Conservation (phyloP, 1,140 invertebrate species). For the Spodoptera litura region DNA sequence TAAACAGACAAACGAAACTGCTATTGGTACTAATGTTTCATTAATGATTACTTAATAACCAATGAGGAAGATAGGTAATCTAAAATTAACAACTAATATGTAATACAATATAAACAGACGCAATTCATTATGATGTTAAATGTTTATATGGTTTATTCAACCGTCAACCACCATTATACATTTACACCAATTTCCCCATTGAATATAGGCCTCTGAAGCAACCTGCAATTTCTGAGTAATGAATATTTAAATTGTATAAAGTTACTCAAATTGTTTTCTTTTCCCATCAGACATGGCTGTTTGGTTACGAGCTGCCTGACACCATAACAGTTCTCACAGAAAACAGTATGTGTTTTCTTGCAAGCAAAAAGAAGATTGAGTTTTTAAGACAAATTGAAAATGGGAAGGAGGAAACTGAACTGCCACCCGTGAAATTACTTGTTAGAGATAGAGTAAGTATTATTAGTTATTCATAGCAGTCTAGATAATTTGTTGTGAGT, state of each 20-base stretch:
- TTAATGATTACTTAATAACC: no score
- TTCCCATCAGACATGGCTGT: constrained; percentile 94
- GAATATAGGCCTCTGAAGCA: no score
- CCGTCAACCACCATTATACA: no score
- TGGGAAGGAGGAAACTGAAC: constrained; percentile 92
- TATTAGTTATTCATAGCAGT: neutral
- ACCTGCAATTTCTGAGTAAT: no score
- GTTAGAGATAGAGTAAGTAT: constrained; percentile 94
- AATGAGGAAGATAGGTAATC: no score
- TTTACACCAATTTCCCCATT: no score
- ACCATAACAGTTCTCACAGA: constrained; percentile 97
- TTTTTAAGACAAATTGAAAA: constrained; percentile 97
- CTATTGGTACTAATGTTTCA: no score
- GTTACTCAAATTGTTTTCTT: constrained; percentile 20
- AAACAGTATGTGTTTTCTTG: constrained; percentile 94
- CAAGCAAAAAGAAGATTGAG: constrained; percentile 99
- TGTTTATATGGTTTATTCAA: no score
- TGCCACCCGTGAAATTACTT: constrained; percentile 95
- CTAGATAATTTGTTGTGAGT: constrained; percentile 16
- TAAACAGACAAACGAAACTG: no score
- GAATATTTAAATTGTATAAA: neutral
- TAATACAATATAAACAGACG: no score
- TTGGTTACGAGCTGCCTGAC: constrained; percentile 98
- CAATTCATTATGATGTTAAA: no score
- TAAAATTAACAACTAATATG: no score